Conservation (phyloP, 2,113 vertebrate genomes). For the Isichthys henryi region DNA sequence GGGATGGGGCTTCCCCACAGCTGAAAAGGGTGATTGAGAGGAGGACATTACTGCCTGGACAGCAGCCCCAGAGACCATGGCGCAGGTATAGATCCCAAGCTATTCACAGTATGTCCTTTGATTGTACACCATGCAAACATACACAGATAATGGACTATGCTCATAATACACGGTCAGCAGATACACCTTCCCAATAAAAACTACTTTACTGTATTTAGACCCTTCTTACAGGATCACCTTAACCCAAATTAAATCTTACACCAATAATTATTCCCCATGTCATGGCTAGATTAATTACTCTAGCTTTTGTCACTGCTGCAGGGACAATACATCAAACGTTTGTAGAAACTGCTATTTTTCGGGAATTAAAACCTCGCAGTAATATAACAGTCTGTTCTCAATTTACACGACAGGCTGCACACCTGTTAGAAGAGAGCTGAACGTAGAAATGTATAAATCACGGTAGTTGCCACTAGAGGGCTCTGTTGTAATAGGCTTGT, state of each 20-base stretch:
- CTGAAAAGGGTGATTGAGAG: not conserved
- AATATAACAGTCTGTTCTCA: not conserved
- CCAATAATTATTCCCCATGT: not conserved
- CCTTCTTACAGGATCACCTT: not conserved
- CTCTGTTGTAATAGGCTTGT: conserved; percentile 16
- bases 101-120: not conserved
- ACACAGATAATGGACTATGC: not conserved
- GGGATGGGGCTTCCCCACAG: not conserved
- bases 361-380: not conserved
- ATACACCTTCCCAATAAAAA: not conserved
- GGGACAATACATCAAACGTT: not conserved
- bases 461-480: conserved; percentile 30
- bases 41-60: not conserved
- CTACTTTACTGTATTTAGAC: not conserved
- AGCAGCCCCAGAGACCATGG: not conserved
- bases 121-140: not conserved
- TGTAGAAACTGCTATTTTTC: not conserved
- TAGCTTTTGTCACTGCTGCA: not conserved
- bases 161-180: not conserved
- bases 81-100: not conserved
- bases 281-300: not conserved
- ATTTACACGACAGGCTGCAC: not conserved
- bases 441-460: not conserved
- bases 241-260: not conserved
- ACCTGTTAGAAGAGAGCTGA: not conserved